Percentiles rank a stretch among this genome's conserved stretches.
Conservation (phyloP, 64 coral and sea anemone genomes). For the Exaiptasia diaphana region DNA sequence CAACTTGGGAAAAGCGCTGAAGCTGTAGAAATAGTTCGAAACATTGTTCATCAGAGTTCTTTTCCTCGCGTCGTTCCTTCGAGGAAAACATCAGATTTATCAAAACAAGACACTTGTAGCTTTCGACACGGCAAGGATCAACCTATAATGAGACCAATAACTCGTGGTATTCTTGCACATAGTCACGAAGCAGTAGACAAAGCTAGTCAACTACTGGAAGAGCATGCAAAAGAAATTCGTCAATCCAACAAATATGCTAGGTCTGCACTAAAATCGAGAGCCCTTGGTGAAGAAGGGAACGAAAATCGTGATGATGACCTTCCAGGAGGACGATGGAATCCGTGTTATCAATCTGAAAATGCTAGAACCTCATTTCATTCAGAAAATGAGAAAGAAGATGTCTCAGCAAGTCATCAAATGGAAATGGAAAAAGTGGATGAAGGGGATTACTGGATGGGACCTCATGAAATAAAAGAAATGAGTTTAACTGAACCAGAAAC, state of each 20-base stretch:
- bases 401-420: not conserved
- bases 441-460: constrained; percentile 53
- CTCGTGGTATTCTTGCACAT: constrained; percentile 42
- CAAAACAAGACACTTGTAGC: constrained; percentile 75
- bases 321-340: constrained; percentile 70
- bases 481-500: not conserved
- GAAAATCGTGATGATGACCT: constrained; percentile 29
- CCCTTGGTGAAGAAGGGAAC: constrained; percentile 41
- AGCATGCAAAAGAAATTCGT: constrained; percentile 63
- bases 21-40: constrained; percentile 73
- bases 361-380: too few relatives aligned
- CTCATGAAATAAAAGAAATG: constrained; percentile 38
- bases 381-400: not conserved
- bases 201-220: constrained; percentile 61
- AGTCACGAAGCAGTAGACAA: constrained; percentile 60
- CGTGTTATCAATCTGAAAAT: too few relatives aligned
- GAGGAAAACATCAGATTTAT: not conserved
- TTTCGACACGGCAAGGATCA: constrained; percentile 69
- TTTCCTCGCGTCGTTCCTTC: constrained; percentile 35
- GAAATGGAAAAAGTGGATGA: not conserved
- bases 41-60: constrained; percentile 83
- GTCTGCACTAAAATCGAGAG: constrained; percentile 62
- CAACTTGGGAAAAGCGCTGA: constrained; percentile 64
- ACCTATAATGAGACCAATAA: constrained; percentile 58
- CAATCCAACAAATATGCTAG: constrained; percentile 67